Evolutionary conservation across 2,888 invertebrate genomes (phyloP).

Genomic region (Lysandra bellargus): DNA sequence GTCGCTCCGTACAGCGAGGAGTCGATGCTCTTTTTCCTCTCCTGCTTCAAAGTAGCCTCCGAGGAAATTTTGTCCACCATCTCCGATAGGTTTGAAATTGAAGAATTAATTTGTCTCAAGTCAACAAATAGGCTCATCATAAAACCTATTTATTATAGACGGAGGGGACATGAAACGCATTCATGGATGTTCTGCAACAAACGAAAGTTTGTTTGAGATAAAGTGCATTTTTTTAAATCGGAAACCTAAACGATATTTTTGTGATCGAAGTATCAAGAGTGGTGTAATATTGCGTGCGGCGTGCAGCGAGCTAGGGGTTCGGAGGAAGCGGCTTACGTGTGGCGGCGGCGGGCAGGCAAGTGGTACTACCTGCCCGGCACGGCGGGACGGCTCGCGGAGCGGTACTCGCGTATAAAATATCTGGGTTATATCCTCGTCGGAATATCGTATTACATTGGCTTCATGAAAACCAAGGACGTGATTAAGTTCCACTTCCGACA

Average conservation of each 20-base stretch:
- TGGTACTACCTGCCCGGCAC: conserved; percentile 59
- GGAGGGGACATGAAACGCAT: neutral
- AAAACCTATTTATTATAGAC: conserved; percentile 35
- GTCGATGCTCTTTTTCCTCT: conserved; percentile 55
- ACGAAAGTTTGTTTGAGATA: conserved; percentile 10
- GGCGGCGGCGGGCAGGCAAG: conserved; percentile 65
- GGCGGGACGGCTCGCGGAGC: conserved; percentile 53
- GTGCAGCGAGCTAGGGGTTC: conserved; percentile 51
- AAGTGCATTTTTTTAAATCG: neutral
- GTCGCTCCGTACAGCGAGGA: conserved; percentile 57
- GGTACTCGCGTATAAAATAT: conserved; percentile 69
- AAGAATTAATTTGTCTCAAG: conserved; percentile 73
- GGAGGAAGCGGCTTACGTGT: conserved; percentile 71
- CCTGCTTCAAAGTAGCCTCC: conserved; percentile 53
- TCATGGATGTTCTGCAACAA: conserved; percentile 39
- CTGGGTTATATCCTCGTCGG: conserved; percentile 70
- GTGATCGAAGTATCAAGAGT: conserved; percentile 3
- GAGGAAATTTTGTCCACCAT: conserved; percentile 76
- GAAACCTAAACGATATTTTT: neutral
- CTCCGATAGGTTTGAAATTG: conserved; percentile 72
- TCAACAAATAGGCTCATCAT: conserved; percentile 76
- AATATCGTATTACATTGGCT: conserved; percentile 77
- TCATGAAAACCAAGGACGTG: conserved; percentile 69
- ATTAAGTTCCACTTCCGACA: conserved; percentile 57
- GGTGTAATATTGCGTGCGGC: conserved; percentile 47